These are phyloP conservation scores for Toxotes jaculatrix DNA, from an alignment of 2,113 vertebrate species.

Conservation along the genomic window DNA sequence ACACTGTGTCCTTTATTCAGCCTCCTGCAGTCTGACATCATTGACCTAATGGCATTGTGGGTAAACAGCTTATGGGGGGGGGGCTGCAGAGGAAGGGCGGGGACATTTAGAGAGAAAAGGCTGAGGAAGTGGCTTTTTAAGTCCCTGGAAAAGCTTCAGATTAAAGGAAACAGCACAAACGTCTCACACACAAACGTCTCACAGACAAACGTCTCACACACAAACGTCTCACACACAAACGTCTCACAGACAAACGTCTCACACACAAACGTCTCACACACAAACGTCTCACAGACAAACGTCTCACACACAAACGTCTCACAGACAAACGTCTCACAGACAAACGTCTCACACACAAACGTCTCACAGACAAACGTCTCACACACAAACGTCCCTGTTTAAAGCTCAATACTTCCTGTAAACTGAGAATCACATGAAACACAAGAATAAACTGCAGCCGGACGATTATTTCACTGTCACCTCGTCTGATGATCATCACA, in stretches of 20 bases:
- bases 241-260: neutral
- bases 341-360: neutral
- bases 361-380: no score
- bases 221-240: neutral
- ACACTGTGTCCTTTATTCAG: conserved; percentile 90
- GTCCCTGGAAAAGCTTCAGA: neutral
- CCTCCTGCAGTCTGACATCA: conserved; percentile 89
- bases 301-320: neutral
- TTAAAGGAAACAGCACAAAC: neutral
- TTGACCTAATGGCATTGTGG: conserved; percentile 89
- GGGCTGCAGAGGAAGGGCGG: neutral
- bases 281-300: neutral
- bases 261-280: no score
- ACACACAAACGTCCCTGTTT: no score
- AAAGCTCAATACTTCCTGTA: neutral
- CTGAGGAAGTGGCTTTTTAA: conserved; percentile 81
- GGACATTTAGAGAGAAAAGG: conserved; percentile 33
- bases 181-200: no score
- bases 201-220: neutral
- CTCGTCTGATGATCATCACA: no score
- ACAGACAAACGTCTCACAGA: no score
- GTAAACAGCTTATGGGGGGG: conserved; percentile 86
- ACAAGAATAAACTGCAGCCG: no score
- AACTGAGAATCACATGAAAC: no score
- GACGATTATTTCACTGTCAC: no score